phyloP scores from a whole-genome alignment of 2,113 vertebrate genomes.

The Colaptes auratus region DNA sequence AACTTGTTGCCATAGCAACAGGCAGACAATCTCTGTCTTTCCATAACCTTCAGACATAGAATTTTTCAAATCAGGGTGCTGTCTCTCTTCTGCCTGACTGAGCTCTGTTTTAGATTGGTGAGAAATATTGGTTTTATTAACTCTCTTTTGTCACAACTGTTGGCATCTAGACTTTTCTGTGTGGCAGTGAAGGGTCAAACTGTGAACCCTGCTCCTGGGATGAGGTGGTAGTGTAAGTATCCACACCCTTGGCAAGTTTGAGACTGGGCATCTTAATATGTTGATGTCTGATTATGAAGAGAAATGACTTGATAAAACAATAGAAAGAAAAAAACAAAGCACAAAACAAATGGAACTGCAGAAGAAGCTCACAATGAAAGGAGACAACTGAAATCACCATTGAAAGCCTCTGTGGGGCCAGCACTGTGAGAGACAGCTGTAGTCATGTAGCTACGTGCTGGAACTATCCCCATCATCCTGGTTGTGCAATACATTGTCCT shows the following conservation, averaged over 20 bases:
- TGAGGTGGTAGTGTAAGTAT: background rate
- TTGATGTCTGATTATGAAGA: background rate
- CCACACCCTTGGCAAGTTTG: background rate
- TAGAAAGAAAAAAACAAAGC: background rate
- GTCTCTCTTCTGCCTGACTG: background rate
- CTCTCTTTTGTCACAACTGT: background rate
- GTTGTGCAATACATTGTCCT: background rate
- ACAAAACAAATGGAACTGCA: background rate
- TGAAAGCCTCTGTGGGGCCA: background rate
- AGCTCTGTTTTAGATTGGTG: background rate
- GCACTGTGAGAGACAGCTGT: background rate
- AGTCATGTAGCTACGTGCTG: background rate
- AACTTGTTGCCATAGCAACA: conserved; percentile 52
- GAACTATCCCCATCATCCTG: background rate
- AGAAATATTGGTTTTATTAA: background rate
- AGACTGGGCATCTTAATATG: background rate
- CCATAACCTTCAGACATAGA: conserved; percentile 15
- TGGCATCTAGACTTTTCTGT: background rate
- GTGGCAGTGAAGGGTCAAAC: background rate
- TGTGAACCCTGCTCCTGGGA: background rate
- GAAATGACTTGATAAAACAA: background rate
- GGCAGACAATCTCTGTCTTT: conserved; percentile 10
- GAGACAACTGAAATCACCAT: background rate
- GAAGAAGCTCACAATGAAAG: background rate
- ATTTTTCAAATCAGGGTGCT: conserved; percentile 23